Base-by-base conservation (phyloP, 2,888 invertebrate genomes). In the Hydrotaea cyrtoneurina region DNA sequence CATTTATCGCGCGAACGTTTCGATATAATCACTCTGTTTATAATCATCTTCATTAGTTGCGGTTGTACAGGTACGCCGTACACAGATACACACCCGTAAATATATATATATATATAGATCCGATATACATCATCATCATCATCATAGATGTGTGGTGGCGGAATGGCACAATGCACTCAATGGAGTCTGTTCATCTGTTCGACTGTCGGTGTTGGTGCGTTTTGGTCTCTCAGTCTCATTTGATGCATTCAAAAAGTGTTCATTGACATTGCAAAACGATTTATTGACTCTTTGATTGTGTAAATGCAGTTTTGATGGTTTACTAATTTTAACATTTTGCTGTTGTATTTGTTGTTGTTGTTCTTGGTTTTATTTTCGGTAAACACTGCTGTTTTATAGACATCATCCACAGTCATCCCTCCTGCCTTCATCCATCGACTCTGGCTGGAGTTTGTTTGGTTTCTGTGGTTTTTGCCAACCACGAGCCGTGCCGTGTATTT, bases 31-130 rank as follows among this genome's bases (percentile, higher is more conserved):
- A 57, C 57, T 19, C 23, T 69, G 31, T 76, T 84, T 84, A 74
- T 78, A 84, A 84, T 85, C 77, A 82, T 82, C 85, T 85, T 80
- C 79, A 85, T 82, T 85, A 82, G 77, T 77, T 85, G 82, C 64
- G 84, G 84, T 81, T 21, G 75, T 31, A 31, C 2, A 31, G 2
- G 31, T n/a, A 31, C 8, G 26, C n/a, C 62, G 13, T 23, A 15
- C 23, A 11, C 59, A 59, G 2, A 26, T 31, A 31, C 31, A 31
- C 31, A 31, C 31, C 2, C 31, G 7, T 31, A 31, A 4, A 31
- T 31, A 4, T 31, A 31, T 31, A 7, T 31, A 31, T 31, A 31
- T 31, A 7, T 7, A 31, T 31, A 31, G 2, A 31, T 31, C 2
- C 31, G n/a, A 31, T 31, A 31, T 31, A 31, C 31, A 31, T 31